Base-by-base conservation (phyloP, 2,113 vertebrate genomes). In the Vimba vimba region DNA sequence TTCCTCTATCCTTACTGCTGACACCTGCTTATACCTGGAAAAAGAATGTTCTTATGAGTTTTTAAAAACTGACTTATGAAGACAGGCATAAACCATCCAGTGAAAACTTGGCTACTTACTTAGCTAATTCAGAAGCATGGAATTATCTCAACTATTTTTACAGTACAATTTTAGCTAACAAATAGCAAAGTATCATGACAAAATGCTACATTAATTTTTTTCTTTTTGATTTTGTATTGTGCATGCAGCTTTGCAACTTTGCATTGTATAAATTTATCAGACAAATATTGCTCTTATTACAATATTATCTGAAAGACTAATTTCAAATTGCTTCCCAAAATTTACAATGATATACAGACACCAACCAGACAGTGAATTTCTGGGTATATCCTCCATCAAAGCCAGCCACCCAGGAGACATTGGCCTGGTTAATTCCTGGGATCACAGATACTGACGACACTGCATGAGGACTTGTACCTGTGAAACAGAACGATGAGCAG, bases 311-410 rank as follows among this genome's bases (percentile, higher is more conserved):
- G 45, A 77, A 7, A 55, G n/a, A 55, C 13, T 55, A 30, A 82
- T 30, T 39, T 66, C 8, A 45, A 82, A 23, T 43, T 43, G 4
- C 23, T 39, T 62, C n/a, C n/a, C 59, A 39, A 69, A 8, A 82
- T 47, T 43, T 30, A 36, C 6, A 71, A 17, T 62, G 66, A 64
- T 80, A 17, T 66, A 74, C 33, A 88, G 36, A 73, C 60, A 89
- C 91, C 74, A 95, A 97, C 98, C 98, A 99, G 89, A 99, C 96
- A 82, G 97, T 97, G 95, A 99, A 99, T 76, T 95, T 95, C 95
- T 99, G 98, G 84, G 96, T 91, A 78, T 96, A 96, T 84, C 98
- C 98, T 30, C 98, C 98, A 6, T 99, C 97, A 88, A 97, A 99
- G 50, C 98, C 98, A 0, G 97, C 95, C 86, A 95, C 95, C 98